Base-by-base conservation (phyloP, 1,140 invertebrate species). In the Drosophila pseudoananassae region DNA sequence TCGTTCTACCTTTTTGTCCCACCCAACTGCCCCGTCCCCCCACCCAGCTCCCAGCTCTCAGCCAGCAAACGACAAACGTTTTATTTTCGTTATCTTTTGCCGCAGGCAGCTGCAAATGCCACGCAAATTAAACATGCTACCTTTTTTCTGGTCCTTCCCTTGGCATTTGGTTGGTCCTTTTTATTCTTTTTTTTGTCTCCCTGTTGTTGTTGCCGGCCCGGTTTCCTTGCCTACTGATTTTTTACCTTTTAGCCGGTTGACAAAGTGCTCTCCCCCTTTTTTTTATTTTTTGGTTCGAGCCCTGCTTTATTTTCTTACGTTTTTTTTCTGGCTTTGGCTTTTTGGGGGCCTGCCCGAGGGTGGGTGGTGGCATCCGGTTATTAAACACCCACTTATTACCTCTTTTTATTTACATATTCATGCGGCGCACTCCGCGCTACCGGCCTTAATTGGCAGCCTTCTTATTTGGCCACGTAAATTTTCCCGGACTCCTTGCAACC, bases 381-480 rank as follows among this genome's bases (percentile, higher is more conserved):
- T 90, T 90, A 90, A 90, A 90, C 87, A 90, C 87, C 87, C 87
- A 90, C 87, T 90, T 90, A 90, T 90, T 87, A 90, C 78, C 87
- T 87, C 78, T 81, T 90, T 90, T 87, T 87, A 88, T 87, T 87
- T 87, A 87, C 83, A 90, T 90, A 90, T 90, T 90, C 87, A 90
- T 87, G 78, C 88, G 83, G 82, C 73, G 65, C 79, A 75, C 73
- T 73, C 66, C 71, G 52, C 72, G 58, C 74, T 64, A 15, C 51
- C 58, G 60, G 70, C 70, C 71, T 88, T 87, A 90, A 90, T 90
- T 90, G 82, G 84, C 80, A 87, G 78, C 65, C 75, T 77, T 77
- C 77, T 74, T 74, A 73, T 79, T 78, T 81, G 73, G 66, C 60
- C 65, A 71, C 76, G 79, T 83, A 83, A 85, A 83, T 69, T 69